These are phyloP conservation scores for Heliornis fulica DNA, from an alignment of 2,113 vertebrate species.

Conservation along the genomic window DNA sequence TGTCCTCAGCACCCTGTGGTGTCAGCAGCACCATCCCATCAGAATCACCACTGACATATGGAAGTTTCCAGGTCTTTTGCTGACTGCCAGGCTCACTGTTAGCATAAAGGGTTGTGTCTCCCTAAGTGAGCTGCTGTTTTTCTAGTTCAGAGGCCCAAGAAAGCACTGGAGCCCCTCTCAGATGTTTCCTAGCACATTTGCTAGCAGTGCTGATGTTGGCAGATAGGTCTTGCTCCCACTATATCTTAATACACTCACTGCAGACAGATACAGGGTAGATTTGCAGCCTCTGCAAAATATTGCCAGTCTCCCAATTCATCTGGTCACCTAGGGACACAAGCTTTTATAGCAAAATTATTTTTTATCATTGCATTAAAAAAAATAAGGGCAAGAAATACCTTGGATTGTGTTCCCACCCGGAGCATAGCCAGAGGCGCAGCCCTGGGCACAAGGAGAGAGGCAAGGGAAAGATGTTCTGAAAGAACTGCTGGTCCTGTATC, in stretches of 20 bases:
- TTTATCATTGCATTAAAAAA: neutral
- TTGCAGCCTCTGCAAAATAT: neutral
- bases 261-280: neutral
- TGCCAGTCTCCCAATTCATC: neutral
- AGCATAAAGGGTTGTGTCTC: neutral
- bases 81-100: neutral
- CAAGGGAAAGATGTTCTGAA: neutral
- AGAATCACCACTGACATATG: fast-evolving
- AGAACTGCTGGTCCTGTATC: neutral
- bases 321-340: neutral
- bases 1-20: neutral
- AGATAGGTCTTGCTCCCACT: neutral
- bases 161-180: neutral
- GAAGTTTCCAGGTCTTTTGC: neutral
- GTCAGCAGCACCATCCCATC: neutral
- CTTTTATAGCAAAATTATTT: neutral
- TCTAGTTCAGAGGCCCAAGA: neutral
- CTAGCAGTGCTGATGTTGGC: neutral
- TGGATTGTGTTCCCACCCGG: neutral
- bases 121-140: neutral
- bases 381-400: neutral
- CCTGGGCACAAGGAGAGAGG: neutral
- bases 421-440: neutral
- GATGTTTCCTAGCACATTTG: neutral
- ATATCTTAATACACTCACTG: neutral